A percentile compares a stretch with the other conserved stretches of the same genome.
These are phyloP conservation scores for Cantharis flavilabris DNA, from an alignment of 2,888 invertebrate genomes.

Conservation along the genomic window DNA sequence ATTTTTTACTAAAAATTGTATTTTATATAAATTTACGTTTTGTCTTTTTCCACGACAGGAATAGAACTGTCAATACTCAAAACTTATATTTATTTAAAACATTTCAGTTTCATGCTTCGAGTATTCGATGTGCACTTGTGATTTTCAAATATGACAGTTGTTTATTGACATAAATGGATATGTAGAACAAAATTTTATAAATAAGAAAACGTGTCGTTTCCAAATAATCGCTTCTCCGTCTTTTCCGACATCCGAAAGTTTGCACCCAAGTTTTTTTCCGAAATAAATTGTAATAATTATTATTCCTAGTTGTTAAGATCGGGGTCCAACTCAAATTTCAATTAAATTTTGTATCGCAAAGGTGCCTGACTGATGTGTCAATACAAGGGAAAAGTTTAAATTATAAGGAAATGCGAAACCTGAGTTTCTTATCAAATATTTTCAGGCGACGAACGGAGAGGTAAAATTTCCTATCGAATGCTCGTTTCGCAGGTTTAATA, in stretches of 20 bases:
- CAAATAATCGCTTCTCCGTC: background rate
- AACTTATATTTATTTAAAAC: background rate
- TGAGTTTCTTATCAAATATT: slow-evolving; percentile 34
- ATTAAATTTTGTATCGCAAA: slow-evolving; percentile 7
- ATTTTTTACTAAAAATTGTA: background rate
- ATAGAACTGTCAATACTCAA: background rate
- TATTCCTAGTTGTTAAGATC: background rate
- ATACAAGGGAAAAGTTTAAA: slow-evolving; percentile 27
- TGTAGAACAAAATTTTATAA: background rate
- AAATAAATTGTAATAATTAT: background rate
- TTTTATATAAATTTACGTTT: background rate
- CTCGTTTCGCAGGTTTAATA: slow-evolving; percentile 38
- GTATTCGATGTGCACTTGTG: background rate
- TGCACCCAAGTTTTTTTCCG: background rate
- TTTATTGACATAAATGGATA: background rate
- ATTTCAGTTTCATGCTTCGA: background rate
- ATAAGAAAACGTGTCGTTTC: background rate
- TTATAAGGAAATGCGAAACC: slow-evolving; percentile 28
- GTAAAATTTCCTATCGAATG: slow-evolving; percentile 35
- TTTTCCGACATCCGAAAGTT: background rate
- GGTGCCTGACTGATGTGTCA: slow-evolving; percentile 4
- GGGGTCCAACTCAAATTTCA: background rate
- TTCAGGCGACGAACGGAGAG: slow-evolving; percentile 27
- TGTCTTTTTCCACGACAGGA: background rate
- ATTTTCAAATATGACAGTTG: background rate